phyloP scores from a whole-genome alignment of 1,140 invertebrate species.

The Drosophila trapezifrons region DNA sequence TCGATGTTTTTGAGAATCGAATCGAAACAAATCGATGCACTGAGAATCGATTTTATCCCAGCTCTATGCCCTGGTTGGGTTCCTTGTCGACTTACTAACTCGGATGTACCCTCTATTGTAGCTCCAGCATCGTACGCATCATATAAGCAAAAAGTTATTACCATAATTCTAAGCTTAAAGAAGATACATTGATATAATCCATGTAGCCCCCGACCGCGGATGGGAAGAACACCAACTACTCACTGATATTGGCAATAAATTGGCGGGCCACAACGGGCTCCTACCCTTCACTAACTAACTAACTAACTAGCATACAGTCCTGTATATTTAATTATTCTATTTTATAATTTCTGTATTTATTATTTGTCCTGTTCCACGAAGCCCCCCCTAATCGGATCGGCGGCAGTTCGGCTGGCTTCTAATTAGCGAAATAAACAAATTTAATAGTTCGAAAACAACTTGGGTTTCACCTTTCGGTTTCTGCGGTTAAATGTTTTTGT shows the following conservation, averaged over 20 bases:
- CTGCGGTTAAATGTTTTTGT: conserved; percentile 36
- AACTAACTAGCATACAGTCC: conserved; percentile 36
- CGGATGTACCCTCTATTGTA: background rate
- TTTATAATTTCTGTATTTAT: conserved; percentile 69
- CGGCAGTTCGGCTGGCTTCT: conserved; percentile 30
- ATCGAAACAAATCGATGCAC: too few relatives aligned
- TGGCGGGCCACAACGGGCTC: conserved; percentile 33
- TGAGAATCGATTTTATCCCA: too few relatives aligned
- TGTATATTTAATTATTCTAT: conserved; percentile 60
- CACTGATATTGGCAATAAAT: conserved; percentile 67
- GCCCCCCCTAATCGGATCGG: background rate
- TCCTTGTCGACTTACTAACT: too few relatives aligned
- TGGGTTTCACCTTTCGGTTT: conserved; percentile 13
- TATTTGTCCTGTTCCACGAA: conserved; percentile 32
- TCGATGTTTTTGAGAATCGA: too few relatives aligned
- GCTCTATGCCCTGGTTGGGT: too few relatives aligned
- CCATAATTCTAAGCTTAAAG: conserved; percentile 68
- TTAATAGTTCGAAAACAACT: conserved; percentile 46
- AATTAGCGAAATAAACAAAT: conserved; percentile 59
- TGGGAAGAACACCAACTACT: conserved; percentile 35
- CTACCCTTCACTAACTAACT: conserved; percentile 32
- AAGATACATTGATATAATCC: conserved; percentile 74
- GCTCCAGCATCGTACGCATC: conserved; percentile 15
- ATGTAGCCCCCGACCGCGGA: conserved; percentile 45
- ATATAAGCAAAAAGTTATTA: conserved; percentile 77